These are phyloP conservation scores for Rhopalosiphum maidis DNA, from an alignment of 1,140 invertebrate species.

Conservation along the genomic window DNA sequence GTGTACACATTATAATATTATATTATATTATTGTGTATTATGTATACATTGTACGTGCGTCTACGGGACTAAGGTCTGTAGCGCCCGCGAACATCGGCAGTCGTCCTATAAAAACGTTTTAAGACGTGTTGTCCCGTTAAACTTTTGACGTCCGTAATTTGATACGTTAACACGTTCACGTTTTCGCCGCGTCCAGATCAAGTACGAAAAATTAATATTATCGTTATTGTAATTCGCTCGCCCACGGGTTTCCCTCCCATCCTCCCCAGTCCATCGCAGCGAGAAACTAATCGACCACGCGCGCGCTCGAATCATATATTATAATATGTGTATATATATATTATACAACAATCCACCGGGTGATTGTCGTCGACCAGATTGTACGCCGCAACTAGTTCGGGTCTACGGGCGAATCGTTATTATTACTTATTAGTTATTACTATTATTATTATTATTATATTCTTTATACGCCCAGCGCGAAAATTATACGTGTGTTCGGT, in stretches of 20 bases:
- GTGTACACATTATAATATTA: no score
- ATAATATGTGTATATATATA: neutral
- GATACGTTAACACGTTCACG: neutral
- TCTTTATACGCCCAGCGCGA: neutral
- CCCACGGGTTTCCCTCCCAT: neutral
- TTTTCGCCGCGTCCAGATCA: neutral
- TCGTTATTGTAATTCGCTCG: neutral
- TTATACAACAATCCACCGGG: no score
- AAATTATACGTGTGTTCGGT: conserved; percentile 1
- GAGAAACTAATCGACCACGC: neutral
- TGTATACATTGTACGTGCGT: neutral
- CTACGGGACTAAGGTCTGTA: neutral
- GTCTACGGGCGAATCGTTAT: no score
- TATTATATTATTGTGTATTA: neutral
- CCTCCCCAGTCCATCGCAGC: no score
- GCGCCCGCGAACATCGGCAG: neutral
- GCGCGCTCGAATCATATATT: neutral
- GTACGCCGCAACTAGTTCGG: neutral
- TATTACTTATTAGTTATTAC: neutral
- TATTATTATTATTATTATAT: neutral
- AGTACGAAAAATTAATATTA: neutral
- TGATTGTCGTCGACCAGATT: neutral
- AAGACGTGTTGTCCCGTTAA: neutral
- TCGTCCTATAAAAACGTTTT: neutral
- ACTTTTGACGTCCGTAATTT: neutral